phyloP scores from a whole-genome alignment of 2,113 vertebrate genomes.

The Coracopsis vasa region DNA sequence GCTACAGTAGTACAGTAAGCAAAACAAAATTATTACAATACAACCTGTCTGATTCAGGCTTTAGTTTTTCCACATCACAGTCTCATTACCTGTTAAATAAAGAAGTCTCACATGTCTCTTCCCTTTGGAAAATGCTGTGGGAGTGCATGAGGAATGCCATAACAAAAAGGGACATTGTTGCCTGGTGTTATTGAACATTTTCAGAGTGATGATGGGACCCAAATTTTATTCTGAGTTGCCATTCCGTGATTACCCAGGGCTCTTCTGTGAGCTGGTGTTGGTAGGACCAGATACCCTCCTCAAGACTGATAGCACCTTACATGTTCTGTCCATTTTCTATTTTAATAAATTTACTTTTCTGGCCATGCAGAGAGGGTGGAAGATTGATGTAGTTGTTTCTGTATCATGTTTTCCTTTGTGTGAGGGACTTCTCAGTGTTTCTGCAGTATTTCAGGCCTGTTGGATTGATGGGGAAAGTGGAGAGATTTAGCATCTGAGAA shows the following conservation, averaged over 20 bases:
- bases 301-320: accelerated
- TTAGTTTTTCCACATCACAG: background rate
- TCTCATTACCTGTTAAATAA: background rate
- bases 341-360: background rate
- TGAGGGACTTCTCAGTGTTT: background rate
- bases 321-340: background rate
- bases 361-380: accelerated
- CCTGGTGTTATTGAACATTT: background rate
- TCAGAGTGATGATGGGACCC: background rate
- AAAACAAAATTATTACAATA: background rate
- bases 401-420: background rate
- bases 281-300: background rate
- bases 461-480: background rate
- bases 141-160: background rate
- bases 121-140: background rate
- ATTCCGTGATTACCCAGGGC: background rate
- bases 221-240: background rate
- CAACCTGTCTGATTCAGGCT: background rate
- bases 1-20: background rate
- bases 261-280: background rate
- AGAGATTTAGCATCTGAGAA: background rate
- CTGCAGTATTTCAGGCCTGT: background rate
- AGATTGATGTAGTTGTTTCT: background rate
- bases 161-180: background rate
- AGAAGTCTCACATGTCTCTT: background rate